Base-by-base conservation (phyloP, 2,797 vertebrate genomes). In the Pipistrellus pygmaeus region DNA sequence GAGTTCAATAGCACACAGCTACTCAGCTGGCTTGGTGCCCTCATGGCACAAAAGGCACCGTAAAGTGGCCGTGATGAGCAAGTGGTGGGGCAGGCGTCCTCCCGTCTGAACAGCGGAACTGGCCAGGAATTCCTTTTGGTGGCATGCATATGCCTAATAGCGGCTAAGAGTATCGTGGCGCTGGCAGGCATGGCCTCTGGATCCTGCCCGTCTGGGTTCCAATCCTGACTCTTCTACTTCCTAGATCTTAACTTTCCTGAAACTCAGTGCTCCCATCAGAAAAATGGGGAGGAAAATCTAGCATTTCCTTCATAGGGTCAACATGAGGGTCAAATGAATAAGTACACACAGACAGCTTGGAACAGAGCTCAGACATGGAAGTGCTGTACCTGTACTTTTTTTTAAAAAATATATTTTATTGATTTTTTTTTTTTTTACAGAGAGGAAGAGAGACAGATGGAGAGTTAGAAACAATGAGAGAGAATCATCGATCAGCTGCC, bases 341-440 rank as follows among this genome's bases (percentile, higher is more conserved):
- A 12, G 71, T 18, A 2, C 0, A 0, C 25, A 23, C 21, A 1
- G 30, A 32, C 72, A 60, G 20, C n/a, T 41, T 55, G 68, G 25
- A 3, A 30, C 51, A 21, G 51, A 38, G n/a, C 13, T 17, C 23
- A 5, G 60, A 25, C 35, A 0, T 32, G 0, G 21, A 23, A n/a
- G 30, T 3, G 2, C 46, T 8, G 6, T 3, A 3, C 3, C 6
- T 10, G 1, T 3, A 0, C 62, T 41, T 41, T 38, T 38, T 38
- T 38, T 38, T 41, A n/a, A n/a, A n/a, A n/a, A 38, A 38, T 41
- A 41, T 41, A 41, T 41, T 6, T 41, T 41, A 41, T 41, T 41
- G 38, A 41, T 41, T 38, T 41, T 6, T 38, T 38, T n/a, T 38
- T 6, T 41, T 41, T 41, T 41, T 41, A 41, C 38, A 41, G 4